phyloP scores from a whole-genome alignment of 2,113 vertebrate genomes.

The Dicrurus megarhynchus region DNA sequence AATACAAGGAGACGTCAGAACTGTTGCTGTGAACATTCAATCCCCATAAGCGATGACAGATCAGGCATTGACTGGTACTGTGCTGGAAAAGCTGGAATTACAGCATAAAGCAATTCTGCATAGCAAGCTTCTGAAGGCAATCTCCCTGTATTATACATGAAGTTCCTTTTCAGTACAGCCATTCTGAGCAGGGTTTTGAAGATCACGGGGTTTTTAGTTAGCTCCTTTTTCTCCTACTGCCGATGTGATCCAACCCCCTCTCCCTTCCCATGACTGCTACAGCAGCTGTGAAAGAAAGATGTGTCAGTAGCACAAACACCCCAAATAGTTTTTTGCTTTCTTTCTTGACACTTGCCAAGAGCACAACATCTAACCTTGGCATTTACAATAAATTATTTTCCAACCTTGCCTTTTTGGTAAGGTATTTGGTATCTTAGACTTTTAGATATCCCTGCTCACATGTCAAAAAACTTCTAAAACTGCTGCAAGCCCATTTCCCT shows the following conservation, averaged over 20 bases:
- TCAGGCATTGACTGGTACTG: not conserved
- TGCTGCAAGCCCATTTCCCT: not conserved
- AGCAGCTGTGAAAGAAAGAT: not conserved
- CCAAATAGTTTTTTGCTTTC: not conserved
- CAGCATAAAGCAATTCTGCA: not conserved
- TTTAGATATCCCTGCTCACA: not conserved
- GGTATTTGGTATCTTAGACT: not conserved
- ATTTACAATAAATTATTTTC: not conserved
- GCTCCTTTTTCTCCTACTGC: not conserved
- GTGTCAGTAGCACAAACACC: not conserved
- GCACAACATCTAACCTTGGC: not conserved
- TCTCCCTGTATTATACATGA: not conserved
- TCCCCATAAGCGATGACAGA: not conserved
- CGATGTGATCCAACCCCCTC: accelerated
- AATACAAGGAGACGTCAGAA: not conserved
- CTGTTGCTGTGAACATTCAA: not conserved
- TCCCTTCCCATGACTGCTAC: not conserved
- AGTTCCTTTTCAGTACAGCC: not conserved
- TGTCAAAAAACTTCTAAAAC: not conserved
- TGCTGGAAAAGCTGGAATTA: not conserved
- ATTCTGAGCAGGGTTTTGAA: not conserved
- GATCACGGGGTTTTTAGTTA: not conserved
- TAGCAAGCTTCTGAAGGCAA: not conserved
- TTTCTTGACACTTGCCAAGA: not conserved
- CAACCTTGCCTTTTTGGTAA: not conserved